These are phyloP conservation scores for Athetis lepigone DNA, from an alignment of 2,888 invertebrate genomes.

Conservation along the genomic window DNA sequence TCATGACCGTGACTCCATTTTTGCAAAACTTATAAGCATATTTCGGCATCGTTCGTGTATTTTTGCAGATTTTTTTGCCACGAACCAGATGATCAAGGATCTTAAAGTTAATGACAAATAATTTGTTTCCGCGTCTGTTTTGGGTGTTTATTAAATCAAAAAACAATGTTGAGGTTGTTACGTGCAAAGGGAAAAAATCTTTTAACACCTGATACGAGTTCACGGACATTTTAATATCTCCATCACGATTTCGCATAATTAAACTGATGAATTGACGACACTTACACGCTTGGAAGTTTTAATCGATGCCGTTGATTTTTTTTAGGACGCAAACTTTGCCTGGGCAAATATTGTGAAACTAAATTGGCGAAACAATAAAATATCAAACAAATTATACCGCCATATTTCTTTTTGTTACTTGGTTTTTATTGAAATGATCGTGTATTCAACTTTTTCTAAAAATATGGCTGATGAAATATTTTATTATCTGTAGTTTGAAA, in stretches of 20 bases:
- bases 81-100: slow-evolving; percentile 55
- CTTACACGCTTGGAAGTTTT: slow-evolving; percentile 58
- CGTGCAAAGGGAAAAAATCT: slow-evolving; percentile 51
- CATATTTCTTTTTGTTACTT: slow-evolving; percentile 22
- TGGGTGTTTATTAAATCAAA: slow-evolving; percentile 64
- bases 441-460: background rate
- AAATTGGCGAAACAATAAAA: slow-evolving; percentile 57
- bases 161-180: slow-evolving; percentile 57
- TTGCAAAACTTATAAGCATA: slow-evolving; percentile 20
- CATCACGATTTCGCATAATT: slow-evolving; percentile 77
- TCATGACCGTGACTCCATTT: slow-evolving; percentile 39
- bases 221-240: slow-evolving; percentile 73
- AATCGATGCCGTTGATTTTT: slow-evolving; percentile 54
- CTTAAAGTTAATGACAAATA: slow-evolving; percentile 63
- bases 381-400: background rate
- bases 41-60: slow-evolving; percentile 35
- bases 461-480: background rate
- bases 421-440: background rate
- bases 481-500: too few relatives aligned
- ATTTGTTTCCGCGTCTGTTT: slow-evolving; percentile 70
- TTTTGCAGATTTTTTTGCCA: slow-evolving; percentile 42
- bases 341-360: slow-evolving; percentile 46
- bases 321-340: slow-evolving; percentile 29
- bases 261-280: slow-evolving; percentile 67
- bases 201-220: slow-evolving; percentile 68